Evolutionary conservation across 2,797 vertebrate species (phyloP), one percentile per base, ranked within the genome.

Genomic region (Propithecus perrieri): DNA sequence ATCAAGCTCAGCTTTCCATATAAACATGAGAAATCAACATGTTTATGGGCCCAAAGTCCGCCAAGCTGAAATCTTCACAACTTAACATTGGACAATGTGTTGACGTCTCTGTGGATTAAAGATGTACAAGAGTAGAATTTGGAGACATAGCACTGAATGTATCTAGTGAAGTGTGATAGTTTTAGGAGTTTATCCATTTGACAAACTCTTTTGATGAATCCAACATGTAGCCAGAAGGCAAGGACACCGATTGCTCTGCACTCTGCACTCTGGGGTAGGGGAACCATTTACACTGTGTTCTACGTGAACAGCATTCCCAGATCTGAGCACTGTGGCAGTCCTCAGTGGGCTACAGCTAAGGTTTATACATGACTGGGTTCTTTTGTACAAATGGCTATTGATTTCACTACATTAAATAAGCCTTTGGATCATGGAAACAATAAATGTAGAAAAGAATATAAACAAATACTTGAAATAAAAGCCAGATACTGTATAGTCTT

Each of bases 401-500:
- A 38, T 63, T 83, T 89, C 13, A 38, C 7, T 22, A 69, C 50
- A 26, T 85, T 65, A 35, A 35, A 69, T 28, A 14, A 33, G 26
- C 87, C 15, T 90, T 88, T 61, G 26, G 38, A 67, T 2, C 53
- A 81, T 0, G 20, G 18, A 65, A 78, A 85, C 4, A 75, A 33
- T 59, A 43, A 61, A 53, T 1, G 17, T 33, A 15, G 2, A 72
- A 35, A 76, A 59, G 10, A 72, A 53, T 20, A 43, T 6, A 11
- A 59, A 69, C 72, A 20, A 46, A 50, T 85, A 63, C 30, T 41
- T 59, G 59, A 80, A 92, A 9, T 28, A 59, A 85, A 67, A 79
- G 38, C 3, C 7, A 81, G 22, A 57, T 20, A 50, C 15, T 26
- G 0, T 61, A 78, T 0, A 85, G 28, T 18, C 12, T 79, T 53